A percentile compares a stretch with the other conserved stretches of the same genome.
These are phyloP conservation scores for Manacus vitellinus DNA, from an alignment of 2,113 vertebrate species.

Conservation along the genomic window DNA sequence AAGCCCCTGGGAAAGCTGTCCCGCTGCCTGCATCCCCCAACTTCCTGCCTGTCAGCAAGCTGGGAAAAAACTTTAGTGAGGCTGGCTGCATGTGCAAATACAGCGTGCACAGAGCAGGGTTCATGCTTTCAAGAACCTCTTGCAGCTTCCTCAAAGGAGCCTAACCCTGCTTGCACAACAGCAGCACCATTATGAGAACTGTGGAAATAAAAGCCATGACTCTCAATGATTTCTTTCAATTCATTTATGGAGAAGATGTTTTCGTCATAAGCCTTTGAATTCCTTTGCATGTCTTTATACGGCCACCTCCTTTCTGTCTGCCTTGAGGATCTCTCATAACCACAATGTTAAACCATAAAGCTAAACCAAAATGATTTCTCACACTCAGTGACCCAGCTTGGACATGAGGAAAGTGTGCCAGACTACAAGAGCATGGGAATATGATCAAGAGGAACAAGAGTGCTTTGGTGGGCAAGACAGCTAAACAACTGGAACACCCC, in stretches of 20 bases:
- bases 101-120: rapidly evolving
- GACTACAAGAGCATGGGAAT: background rate
- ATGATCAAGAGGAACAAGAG: background rate
- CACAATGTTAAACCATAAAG: background rate
- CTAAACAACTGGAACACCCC: background rate
- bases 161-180: background rate
- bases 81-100: background rate
- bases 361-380: background rate
- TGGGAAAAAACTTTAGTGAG: background rate
- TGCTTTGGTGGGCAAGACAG: background rate
- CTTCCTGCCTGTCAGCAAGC: conserved; percentile 46
- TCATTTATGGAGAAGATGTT: background rate
- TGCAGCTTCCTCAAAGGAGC: background rate
- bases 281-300: background rate
- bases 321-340: background rate
- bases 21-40: background rate
- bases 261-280: background rate
- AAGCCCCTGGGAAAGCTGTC: background rate
- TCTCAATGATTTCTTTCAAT: background rate
- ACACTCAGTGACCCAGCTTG: background rate
- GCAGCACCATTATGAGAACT: background rate
- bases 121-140: background rate
- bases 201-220: background rate
- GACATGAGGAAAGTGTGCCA: background rate
- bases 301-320: background rate